These are phyloP conservation scores for Lytechinus variegatus DNA, from an alignment of 35 echinoderm and acorn worm species.

Conservation along the genomic window DNA sequence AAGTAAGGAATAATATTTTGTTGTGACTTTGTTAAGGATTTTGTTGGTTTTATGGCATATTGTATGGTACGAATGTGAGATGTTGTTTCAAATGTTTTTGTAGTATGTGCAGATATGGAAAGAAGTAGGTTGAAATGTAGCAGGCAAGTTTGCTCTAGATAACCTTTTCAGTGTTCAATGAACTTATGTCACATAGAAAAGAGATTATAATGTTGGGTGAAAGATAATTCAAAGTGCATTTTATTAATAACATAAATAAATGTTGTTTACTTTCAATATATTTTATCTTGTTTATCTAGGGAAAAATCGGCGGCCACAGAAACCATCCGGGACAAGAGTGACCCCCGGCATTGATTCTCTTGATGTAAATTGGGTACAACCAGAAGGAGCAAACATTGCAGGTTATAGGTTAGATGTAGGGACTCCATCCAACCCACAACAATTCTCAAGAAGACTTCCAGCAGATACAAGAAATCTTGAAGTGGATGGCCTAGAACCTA, in stretches of 20 bases:
- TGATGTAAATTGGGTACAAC: neutral
- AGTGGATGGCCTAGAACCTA: neutral
- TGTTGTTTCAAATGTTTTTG: too few relatives aligned
- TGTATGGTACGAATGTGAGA: too few relatives aligned
- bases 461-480: neutral
- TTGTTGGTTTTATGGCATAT: too few relatives aligned
- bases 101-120: too few relatives aligned
- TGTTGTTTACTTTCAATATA: neutral
- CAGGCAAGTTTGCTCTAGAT: too few relatives aligned
- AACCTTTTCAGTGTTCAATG: too few relatives aligned
- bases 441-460: neutral
- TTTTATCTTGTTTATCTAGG: neutral
- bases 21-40: neutral
- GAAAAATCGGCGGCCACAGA: neutral
- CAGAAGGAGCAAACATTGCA: neutral
- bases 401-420: neutral
- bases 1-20: neutral
- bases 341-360: neutral
- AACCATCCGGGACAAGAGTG: neutral
- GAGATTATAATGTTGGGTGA: too few relatives aligned
- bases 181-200: too few relatives aligned
- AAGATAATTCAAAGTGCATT: too few relatives aligned
- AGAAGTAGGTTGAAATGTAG: too few relatives aligned
- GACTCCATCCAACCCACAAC: neutral
- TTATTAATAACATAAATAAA: neutral